Conservation (phyloP, 2,888 invertebrate species). For the Cataglyphis rosenhaueri region DNA sequence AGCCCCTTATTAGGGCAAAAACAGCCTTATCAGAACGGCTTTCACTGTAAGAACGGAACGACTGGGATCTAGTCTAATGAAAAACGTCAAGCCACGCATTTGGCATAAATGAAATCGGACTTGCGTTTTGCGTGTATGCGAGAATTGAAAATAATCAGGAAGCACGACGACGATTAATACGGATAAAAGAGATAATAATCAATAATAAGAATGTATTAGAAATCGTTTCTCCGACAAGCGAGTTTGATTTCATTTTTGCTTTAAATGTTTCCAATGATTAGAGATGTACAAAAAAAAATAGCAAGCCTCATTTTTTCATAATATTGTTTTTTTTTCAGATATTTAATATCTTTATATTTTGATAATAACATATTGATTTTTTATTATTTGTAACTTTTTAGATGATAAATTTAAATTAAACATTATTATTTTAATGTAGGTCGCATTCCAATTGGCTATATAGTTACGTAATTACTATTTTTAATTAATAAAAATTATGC, state of each 20-base stretch:
- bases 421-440: no score
- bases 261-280: neutral
- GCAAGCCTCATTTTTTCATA: no score
- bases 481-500: no score
- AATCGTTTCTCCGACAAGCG: neutral
- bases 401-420: no score
- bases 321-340: no score
- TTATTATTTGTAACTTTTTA: no score
- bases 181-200: neutral
- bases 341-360: no score
- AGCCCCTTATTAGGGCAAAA: constrained; percentile 11
- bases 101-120: neutral
- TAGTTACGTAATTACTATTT: no score
- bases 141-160: constrained; percentile 5
- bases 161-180: neutral
- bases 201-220: neutral
- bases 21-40: constrained; percentile 39
- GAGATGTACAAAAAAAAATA: no score
- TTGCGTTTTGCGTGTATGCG: neutral
- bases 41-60: constrained; percentile 18
- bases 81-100: neutral
- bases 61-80: neutral
- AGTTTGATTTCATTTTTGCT: neutral
- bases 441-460: no score
- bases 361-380: no score